These are phyloP conservation scores for Chlorospingus flavigularis DNA, from an alignment of 2,797 vertebrate genomes.

Conservation along the genomic window DNA sequence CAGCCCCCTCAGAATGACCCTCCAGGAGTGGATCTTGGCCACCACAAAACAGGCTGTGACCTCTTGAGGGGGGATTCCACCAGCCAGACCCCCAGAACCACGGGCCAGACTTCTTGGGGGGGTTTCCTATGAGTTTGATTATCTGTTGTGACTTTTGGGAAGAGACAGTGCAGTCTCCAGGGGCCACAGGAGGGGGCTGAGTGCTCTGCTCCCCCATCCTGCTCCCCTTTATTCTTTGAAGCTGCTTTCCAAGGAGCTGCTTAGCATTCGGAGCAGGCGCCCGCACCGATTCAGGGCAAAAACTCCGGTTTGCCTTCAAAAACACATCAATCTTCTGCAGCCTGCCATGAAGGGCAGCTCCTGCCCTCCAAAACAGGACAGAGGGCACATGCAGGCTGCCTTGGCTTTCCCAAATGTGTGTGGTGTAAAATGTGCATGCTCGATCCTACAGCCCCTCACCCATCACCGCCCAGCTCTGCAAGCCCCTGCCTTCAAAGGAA, in stretches of 20 bases:
- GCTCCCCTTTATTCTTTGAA: neutral
- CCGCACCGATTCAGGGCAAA: neutral
- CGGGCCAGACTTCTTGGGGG: fast-evolving
- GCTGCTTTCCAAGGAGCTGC: constrained; percentile 10
- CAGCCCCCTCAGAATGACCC: fast-evolving
- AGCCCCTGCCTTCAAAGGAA: neutral
- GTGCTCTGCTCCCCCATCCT: fast-evolving
- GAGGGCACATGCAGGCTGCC: neutral
- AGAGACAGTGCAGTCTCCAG: fast-evolving
- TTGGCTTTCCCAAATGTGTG: neutral
- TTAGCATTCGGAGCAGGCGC: constrained; percentile 15
- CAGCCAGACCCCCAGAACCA: neutral
- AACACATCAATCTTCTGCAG: constrained; percentile 25
- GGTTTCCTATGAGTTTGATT: neutral
- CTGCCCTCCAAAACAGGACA: neutral
- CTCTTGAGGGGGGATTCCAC: neutral
- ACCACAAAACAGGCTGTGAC: neutral
- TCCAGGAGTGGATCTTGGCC: neutral
- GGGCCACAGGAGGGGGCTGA: neutral
- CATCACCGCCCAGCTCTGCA: fast-evolving
- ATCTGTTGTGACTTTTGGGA: neutral
- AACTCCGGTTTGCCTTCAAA: constrained; percentile 12
- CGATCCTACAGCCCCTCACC: neutral
- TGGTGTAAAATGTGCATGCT: neutral
- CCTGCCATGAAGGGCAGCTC: neutral